Percentiles rank a stretch among this genome's conserved stretches.
Evolutionary conservation across 2,797 vertebrate genomes (phyloP).

Genomic region (Uromys caudimaculatus): DNA sequence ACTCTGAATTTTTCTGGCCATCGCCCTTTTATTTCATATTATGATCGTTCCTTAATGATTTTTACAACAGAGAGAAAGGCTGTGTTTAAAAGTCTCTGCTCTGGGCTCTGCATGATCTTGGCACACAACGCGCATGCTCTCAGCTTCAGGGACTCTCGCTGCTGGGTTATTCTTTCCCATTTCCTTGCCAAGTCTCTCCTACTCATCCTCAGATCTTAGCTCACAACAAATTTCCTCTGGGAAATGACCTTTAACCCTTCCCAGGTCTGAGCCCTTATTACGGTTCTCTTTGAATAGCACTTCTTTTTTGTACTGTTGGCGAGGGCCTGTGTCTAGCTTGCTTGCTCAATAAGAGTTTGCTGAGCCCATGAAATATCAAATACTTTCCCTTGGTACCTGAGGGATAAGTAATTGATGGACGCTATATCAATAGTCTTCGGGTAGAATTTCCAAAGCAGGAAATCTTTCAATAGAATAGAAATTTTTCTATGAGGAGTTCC

Average conservation of each 20-base stretch:
- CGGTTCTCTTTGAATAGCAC: not conserved
- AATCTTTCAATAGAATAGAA: slow-evolving; percentile 30
- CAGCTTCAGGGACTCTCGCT: not conserved
- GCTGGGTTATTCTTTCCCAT: not conserved
- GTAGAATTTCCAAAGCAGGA: slow-evolving; percentile 8
- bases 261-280: not conserved
- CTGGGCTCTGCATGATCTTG: not conserved
- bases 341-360: not conserved
- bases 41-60: not conserved
- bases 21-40: slow-evolving; percentile 3
- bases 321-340: not conserved
- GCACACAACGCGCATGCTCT: not conserved
- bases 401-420: not conserved
- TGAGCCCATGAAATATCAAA: slow-evolving; percentile 23
- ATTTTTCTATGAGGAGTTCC: slow-evolving; percentile 16
- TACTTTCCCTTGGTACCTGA: not conserved
- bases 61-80: not conserved
- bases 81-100: not conserved
- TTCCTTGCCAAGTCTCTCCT: not conserved
- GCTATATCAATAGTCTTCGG: not conserved
- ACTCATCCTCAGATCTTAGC: not conserved
- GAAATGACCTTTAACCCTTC: slow-evolving; percentile 15
- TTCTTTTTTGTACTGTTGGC: not conserved
- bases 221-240: not conserved
- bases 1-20: not conserved